Evolutionary conservation across 2,797 vertebrate species (phyloP).

Genomic region (Thripadectes ignobilis): DNA sequence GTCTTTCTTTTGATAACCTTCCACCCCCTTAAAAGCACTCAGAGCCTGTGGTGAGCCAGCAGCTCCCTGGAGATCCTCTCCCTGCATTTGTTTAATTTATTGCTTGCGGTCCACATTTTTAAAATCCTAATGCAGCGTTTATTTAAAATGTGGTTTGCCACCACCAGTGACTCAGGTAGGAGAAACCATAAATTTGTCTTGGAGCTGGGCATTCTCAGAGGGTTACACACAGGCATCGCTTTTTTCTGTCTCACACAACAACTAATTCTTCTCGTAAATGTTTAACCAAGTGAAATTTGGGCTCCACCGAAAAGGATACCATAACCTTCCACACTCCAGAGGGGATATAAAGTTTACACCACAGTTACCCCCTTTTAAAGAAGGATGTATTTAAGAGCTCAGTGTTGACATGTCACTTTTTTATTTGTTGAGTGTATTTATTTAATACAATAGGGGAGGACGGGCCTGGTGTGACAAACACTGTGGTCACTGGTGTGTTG

Average conservation of each 20-base stretch:
- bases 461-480: not conserved
- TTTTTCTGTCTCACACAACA: slow-evolving; percentile 28
- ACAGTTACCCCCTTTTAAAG: not conserved
- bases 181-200: slow-evolving; percentile 30
- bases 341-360: not conserved
- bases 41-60: slow-evolving; percentile 26
- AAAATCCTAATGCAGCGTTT: slow-evolving; percentile 30
- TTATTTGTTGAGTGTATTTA: not conserved
- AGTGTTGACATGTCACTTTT: not conserved
- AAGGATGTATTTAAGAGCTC: not conserved
- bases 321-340: not conserved
- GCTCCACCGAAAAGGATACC: slow-evolving; percentile 5
- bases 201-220: slow-evolving; percentile 30
- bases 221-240: not conserved
- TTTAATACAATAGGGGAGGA: not conserved
- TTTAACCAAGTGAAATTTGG: not conserved
- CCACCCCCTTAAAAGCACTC: slow-evolving; percentile 7
- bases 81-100: slow-evolving; percentile 40
- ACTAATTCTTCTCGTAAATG: slow-evolving; percentile 1
- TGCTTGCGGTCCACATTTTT: slow-evolving; percentile 26
- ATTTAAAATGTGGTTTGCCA: slow-evolving; percentile 45
- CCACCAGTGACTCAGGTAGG: slow-evolving; percentile 55
- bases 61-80: slow-evolving; percentile 6
- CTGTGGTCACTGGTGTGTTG: not conserved
- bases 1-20: slow-evolving; percentile 40